phyloP scores from a whole-genome alignment of 92 coral and sea anemone genomes.

The Porites rus region DNA sequence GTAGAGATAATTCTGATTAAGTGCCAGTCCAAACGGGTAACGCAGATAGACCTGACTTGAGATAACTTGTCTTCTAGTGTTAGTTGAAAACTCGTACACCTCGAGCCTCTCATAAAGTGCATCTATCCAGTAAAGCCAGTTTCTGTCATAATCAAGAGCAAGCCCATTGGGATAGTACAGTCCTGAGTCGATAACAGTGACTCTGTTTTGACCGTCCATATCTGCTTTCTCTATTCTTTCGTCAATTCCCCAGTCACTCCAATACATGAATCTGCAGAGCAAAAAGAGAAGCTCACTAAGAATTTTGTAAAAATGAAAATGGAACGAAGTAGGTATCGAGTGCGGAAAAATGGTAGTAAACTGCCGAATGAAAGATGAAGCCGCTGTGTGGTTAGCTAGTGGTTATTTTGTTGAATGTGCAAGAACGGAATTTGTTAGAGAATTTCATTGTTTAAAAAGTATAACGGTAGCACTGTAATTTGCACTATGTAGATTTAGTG shows the following conservation, averaged over 20 bases:
- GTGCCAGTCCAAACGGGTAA: not conserved
- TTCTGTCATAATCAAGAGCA: conserved; percentile 19
- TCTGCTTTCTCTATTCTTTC: conserved; percentile 36
- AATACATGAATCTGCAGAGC: conserved; percentile 34
- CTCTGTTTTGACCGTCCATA: conserved; percentile 45
- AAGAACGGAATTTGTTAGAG: too few species aligned
- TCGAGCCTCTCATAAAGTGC: conserved; percentile 17
- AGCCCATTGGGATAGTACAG: conserved; percentile 44
- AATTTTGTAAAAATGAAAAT: too few species aligned
- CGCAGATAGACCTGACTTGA: not conserved
- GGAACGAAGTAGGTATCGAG: too few species aligned
- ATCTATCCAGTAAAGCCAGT: conserved; percentile 53
- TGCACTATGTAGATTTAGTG: too few species aligned
- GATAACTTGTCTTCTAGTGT: conserved; percentile 2
- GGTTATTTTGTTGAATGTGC: too few species aligned
- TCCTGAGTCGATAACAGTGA: not conserved
- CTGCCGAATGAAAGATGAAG: too few species aligned
- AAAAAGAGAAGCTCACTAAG: too few species aligned
- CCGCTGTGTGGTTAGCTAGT: too few species aligned
- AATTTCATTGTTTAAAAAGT: too few species aligned
- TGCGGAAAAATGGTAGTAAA: too few species aligned
- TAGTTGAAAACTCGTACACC: conserved; percentile 35
- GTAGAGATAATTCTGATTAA: not conserved
- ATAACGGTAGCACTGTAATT: too few species aligned
- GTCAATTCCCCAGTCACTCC: conserved; percentile 41